Percentiles rank a stretch among this genome's conserved stretches.
Conservation (phyloP, 2,797 vertebrate species). For the Prionace glauca region DNA sequence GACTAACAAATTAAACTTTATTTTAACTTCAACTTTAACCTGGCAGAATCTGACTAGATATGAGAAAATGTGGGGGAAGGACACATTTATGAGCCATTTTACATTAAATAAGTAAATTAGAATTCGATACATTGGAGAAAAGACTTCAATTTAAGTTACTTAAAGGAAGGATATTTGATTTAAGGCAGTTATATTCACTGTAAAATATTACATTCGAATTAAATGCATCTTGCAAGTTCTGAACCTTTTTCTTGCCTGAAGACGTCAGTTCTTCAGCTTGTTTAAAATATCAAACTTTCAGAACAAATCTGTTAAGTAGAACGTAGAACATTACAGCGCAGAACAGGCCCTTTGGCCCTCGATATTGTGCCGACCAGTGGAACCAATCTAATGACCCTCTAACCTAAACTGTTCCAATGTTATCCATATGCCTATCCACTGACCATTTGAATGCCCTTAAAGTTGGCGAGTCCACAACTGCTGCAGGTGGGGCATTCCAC, state of each 20-base stretch:
- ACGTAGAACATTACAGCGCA: too few relatives aligned
- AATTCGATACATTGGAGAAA: not conserved
- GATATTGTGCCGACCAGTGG: too few relatives aligned
- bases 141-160: not conserved
- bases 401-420: too few relatives aligned
- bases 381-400: too few relatives aligned
- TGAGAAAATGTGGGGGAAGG: too few relatives aligned
- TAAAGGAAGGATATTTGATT: not conserved
- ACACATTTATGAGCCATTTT: not conserved
- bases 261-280: not conserved
- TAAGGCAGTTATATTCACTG: not conserved
- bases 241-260: not conserved
- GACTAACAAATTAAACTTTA: too few relatives aligned
- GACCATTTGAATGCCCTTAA: too few relatives aligned
- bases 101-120: not conserved
- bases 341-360: too few relatives aligned
- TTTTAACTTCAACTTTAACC: too few relatives aligned
- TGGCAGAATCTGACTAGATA: not conserved
- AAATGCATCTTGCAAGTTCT: not conserved
- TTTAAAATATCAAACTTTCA: not conserved
- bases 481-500: too few relatives aligned
- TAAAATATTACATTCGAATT: not conserved
- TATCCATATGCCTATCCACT: too few relatives aligned
- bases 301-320: not conserved
- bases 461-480: too few relatives aligned